These are phyloP conservation scores for Temnothorax ravouxi DNA, from an alignment of 2,888 invertebrate species.

Conservation along the genomic window DNA sequence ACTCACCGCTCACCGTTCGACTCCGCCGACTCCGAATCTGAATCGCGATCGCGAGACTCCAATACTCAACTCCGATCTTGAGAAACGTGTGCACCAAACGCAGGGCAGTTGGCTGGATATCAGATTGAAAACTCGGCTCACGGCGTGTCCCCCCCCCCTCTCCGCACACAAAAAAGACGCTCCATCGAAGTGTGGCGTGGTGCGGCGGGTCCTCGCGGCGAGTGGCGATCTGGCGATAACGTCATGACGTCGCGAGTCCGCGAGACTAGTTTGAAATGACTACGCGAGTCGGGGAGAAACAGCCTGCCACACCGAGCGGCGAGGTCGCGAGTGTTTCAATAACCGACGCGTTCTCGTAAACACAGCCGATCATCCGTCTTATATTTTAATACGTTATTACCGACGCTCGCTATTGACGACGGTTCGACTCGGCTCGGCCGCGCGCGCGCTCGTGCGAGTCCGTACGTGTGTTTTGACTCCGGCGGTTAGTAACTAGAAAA, in stretches of 20 bases:
- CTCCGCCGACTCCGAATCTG: too few relatives aligned
- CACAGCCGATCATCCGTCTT: background rate
- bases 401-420: background rate
- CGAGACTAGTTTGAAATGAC: background rate
- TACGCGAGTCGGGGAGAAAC: background rate
- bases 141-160: too few relatives aligned
- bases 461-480: background rate
- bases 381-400: background rate
- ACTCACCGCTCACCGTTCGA: background rate
- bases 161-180: too few relatives aligned
- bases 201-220: too few relatives aligned
- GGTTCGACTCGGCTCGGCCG: background rate
- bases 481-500: background rate
- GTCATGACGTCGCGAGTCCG: too few relatives aligned
- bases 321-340: background rate
- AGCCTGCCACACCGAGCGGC: background rate
- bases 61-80: too few relatives aligned
- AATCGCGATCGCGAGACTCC: too few relatives aligned
- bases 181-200: too few relatives aligned
- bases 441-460: background rate
- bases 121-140: too few relatives aligned
- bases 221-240: too few relatives aligned
- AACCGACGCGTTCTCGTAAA: background rate
- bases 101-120: too few relatives aligned
- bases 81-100: too few relatives aligned